Base-by-base conservation (phyloP, 2,888 invertebrate genomes). In the Meloe dianella region DNA sequence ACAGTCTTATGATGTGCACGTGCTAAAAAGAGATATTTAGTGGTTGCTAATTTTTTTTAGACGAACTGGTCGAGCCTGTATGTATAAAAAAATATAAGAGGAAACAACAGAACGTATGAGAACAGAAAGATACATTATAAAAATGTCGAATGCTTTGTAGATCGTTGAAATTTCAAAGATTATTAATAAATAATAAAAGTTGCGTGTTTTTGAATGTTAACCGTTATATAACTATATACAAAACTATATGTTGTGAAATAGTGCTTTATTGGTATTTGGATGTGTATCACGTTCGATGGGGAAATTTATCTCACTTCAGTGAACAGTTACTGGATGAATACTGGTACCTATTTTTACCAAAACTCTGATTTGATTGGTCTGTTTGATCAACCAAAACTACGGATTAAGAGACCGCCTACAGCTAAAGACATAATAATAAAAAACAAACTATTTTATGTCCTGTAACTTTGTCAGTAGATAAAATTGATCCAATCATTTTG, bases 301-400 rank as follows among this genome's bases (percentile, higher is more conserved):
- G 41, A 65, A 62, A 68, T 68, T 68, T 68, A 65, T 68, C 65
- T 65, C 65, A 68, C 65, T 68, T 68, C 60, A 35, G 65, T 65
- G 65, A 56, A 51, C 65, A 60, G 63, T 68, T 65, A 65, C 63
- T 57, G 65, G 57, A 60, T 65, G 68, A 68, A 62, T 65, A 60
- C 62, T 62, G 24, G 54, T 67, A 61, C 54, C 58, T 54, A 63
- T 64, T 61, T n/a, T 67, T 61, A 58, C 64, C 61, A 63, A 67
- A 64, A 41, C 64, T 38, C 38, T 64, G 64, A 65, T 68, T 65
- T 68, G 65, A 65, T 68, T 68, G 62, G 68, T 32, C 60, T 35
- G 38, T 60, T 60, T 60, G 60, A 60, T 60, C 60, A 60, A 32
- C 29, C 14, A 24, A 61, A 60, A 47, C 35, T 60, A 64, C 32